Base-by-base conservation (phyloP, 2,888 invertebrate genomes). In the Chirona hameri region DNA sequence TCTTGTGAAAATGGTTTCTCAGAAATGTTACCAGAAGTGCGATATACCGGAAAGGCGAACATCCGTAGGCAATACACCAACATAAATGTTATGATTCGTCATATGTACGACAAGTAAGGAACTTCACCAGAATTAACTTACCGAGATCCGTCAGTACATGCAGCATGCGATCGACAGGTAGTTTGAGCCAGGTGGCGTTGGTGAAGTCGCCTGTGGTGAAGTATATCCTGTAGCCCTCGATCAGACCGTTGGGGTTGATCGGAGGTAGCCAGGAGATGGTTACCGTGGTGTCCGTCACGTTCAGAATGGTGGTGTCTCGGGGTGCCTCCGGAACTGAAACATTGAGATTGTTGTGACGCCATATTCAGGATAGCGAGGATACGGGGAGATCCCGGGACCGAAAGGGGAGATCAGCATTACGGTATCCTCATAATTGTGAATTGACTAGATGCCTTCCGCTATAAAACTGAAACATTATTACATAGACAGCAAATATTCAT, bases 181-280 rank as follows among this genome's bases (percentile, higher is more conserved):
- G 72, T 18, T 72, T 72, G 31, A 72, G 14, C 72, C 72, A 72
- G 85, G 91, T 90, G 82, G 92, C 92, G 86, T 91, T 92, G 27
- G 93, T 93, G 86, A 90, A 91, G 88, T 93, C 93, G 85, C 91
- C 91, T 87, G 91, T 90, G 88, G 91, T 91, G 87, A 91, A 93
- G 87, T 92, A 93, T 84, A 94, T 90, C 14, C 83, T 90, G 88
- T 94, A 94, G 81, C 93, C 93, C 84, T 89, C 89, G 82, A 95
- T 90, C 29, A 91, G 89, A 0, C 96, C 96, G 89, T 96, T 96
- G 84, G 91, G 90, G 29, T 90, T 89, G 2, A 88, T 86, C 0
- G 96, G 96, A 88, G 93, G 93, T 86, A 91, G 90, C 96, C 96
- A 96, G 86, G 92, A 91, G 85, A 96, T 89, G 85, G 92, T 92